phyloP scores from a whole-genome alignment of 2,113 vertebrate species.

The Mellivora capensis region DNA sequence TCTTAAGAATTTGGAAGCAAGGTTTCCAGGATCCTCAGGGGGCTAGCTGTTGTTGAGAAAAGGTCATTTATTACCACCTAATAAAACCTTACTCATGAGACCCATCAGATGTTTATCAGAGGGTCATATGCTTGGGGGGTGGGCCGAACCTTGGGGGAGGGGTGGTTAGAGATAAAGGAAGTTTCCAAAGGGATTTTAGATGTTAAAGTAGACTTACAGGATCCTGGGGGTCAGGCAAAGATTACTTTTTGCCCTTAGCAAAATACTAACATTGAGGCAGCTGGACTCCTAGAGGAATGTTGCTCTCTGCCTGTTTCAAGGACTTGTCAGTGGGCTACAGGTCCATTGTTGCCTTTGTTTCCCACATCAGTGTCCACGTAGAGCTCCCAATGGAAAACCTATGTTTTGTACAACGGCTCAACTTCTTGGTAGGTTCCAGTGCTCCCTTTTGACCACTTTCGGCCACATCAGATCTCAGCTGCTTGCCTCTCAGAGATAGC shows the following conservation, averaged over 20 bases:
- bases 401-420: neutral
- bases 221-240: neutral
- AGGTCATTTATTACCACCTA: neutral
- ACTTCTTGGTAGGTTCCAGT: neutral
- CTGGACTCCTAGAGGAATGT: neutral
- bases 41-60: neutral
- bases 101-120: neutral
- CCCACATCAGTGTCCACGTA: neutral
- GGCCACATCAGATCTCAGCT: too few relatives aligned
- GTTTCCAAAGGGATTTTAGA: neutral
- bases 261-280: neutral
- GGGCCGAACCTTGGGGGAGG: neutral
- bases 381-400: neutral
- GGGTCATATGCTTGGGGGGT: neutral
- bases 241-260: neutral
- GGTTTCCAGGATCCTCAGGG: neutral
- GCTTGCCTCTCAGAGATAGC: neutral
- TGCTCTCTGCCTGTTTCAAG: neutral
- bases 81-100: neutral
- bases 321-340: neutral
- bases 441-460: rapidly evolving
- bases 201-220: neutral
- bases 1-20: neutral
- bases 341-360: neutral
- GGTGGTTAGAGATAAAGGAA: neutral